Evolutionary conservation across 2,113 vertebrate genomes (phyloP).

Genomic region (Taxidea taxus): DNA sequence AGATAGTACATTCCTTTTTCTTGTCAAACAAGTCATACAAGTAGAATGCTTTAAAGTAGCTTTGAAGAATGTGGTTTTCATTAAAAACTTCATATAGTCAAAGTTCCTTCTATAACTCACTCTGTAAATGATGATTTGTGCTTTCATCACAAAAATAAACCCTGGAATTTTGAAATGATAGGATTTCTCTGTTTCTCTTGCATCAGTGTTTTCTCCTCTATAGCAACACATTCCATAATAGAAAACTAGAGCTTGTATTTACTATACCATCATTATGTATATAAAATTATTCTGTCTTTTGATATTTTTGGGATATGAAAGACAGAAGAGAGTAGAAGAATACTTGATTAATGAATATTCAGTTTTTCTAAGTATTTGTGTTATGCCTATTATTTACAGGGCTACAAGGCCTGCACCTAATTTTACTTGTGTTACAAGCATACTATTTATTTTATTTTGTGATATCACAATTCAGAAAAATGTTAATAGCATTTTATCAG

Average conservation of each 20-base stretch:
- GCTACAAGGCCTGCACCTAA: background rate
- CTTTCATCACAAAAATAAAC: constrained; percentile 45
- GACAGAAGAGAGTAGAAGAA: background rate
- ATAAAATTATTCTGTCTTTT: background rate
- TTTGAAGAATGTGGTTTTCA: constrained; percentile 43
- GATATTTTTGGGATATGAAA: background rate
- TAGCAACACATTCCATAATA: background rate
- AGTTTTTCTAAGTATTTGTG: background rate
- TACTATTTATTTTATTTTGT: background rate
- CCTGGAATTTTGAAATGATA: background rate
- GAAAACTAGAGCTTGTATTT: background rate
- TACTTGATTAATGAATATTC: background rate
- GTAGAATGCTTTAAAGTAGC: constrained; percentile 60
- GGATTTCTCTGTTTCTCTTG: background rate
- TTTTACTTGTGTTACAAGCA: background rate
- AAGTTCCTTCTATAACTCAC: constrained; percentile 7
- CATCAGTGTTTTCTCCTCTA: background rate
- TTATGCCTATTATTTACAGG: background rate
- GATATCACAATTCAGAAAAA: background rate
- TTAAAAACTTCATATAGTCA: constrained; percentile 47
- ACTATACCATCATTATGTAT: background rate
- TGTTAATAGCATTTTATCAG: constrained; percentile 10
- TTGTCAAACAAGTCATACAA: constrained; percentile 66
- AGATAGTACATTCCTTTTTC: constrained; percentile 65
- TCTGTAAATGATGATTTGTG: background rate